Percentiles rank a stretch among this genome's conserved stretches.
These are phyloP conservation scores for Ibidorhyncha struthersii DNA, from an alignment of 2,113 vertebrate genomes.

Conservation along the genomic window DNA sequence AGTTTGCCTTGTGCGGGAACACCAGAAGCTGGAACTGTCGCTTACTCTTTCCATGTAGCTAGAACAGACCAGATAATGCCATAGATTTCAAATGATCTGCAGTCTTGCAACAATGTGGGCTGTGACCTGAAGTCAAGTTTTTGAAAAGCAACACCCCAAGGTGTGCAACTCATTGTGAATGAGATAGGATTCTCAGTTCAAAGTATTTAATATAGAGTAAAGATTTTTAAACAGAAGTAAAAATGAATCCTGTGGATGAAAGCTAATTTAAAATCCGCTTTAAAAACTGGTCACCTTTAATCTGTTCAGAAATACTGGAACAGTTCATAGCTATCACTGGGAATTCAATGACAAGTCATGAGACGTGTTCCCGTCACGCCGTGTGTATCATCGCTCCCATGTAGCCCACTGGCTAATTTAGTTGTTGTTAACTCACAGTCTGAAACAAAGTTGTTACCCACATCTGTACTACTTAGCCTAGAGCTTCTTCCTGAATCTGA, in stretches of 20 bases:
- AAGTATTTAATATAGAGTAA: neutral
- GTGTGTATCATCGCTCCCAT: neutral
- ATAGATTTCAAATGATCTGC: neutral
- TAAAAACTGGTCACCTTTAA: neutral
- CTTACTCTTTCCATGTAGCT: neutral
- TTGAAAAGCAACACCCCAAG: neutral
- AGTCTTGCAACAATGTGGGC: neutral
- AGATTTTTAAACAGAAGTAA: neutral
- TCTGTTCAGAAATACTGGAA: neutral
- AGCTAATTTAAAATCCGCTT: neutral
- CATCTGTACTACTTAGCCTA: neutral
- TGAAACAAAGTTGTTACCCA: neutral
- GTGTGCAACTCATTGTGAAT: neutral
- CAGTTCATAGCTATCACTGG: neutral
- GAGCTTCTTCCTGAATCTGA: neutral
- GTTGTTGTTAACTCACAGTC: neutral
- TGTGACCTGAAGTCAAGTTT: neutral
- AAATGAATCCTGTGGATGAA: neutral
- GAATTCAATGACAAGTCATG: neutral
- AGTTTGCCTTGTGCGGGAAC: neutral
- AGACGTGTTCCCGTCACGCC: rapidly evolving
- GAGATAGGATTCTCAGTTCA: neutral
- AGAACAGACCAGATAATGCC: neutral
- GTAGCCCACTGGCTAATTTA: neutral
- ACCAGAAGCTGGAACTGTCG: neutral